Evolutionary conservation across 2,113 vertebrate species (phyloP).

Genomic region (Muntiacus muntjak): DNA sequence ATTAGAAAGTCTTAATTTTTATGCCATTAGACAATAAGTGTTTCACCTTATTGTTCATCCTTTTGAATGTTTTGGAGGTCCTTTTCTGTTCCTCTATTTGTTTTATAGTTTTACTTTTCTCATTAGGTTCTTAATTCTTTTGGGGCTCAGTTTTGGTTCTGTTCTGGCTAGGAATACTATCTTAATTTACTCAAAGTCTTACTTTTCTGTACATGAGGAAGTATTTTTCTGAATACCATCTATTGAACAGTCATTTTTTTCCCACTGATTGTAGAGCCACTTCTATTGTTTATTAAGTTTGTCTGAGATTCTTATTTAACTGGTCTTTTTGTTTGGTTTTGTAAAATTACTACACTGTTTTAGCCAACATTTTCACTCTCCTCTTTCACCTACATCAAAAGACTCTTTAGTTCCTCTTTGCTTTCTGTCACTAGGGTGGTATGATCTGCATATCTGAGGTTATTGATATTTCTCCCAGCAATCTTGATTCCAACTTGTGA

Average conservation of each 20-base stretch:
- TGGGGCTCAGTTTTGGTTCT: not conserved
- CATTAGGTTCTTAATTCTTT: not conserved
- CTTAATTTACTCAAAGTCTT: not conserved
- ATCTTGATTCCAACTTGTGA: not conserved
- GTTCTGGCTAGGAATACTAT: not conserved
- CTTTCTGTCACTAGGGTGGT: not conserved
- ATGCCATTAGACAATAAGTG: not conserved
- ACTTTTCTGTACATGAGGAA: not conserved
- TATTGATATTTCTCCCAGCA: not conserved
- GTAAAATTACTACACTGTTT: not conserved
- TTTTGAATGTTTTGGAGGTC: not conserved
- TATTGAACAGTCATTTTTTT: not conserved
- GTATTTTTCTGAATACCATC: not conserved
- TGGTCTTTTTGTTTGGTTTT: not conserved
- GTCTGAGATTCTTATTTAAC: not conserved
- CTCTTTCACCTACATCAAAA: not conserved
- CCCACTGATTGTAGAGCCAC: not conserved
- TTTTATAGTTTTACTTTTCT: not conserved
- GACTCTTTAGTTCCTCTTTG: not conserved
- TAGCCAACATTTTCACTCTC: not conserved
- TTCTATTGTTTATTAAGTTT: not conserved
- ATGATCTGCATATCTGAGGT: not conserved
- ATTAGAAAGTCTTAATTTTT: constrained; percentile 11
- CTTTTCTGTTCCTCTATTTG: not conserved
- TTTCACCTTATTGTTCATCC: not conserved